Percentiles rank a stretch among this genome's conserved stretches.
Conservation (phyloP, 2,113 vertebrate genomes). For the Platycercus adscitus region DNA sequence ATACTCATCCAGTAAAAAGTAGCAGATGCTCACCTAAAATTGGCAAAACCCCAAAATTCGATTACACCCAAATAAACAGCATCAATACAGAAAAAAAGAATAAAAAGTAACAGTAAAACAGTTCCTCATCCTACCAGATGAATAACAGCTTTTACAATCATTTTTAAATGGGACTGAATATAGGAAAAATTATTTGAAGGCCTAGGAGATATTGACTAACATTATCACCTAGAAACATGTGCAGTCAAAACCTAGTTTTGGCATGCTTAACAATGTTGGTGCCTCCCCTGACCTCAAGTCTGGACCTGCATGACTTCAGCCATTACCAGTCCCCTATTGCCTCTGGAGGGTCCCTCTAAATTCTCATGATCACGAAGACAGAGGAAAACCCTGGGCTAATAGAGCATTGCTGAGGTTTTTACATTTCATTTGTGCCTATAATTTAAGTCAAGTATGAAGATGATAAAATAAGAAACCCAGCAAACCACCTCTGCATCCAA, state of each 20-base stretch:
- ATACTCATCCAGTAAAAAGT: not conserved
- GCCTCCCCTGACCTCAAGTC: not conserved
- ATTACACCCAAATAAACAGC: not conserved
- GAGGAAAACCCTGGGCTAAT: not conserved
- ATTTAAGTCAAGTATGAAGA: not conserved
- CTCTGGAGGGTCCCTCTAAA: not conserved
- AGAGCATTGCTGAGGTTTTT: not conserved
- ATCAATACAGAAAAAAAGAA: not conserved
- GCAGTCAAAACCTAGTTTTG: not conserved
- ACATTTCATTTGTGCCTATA: not conserved
- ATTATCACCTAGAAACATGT: not conserved
- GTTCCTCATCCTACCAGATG: not conserved
- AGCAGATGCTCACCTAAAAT: not conserved
- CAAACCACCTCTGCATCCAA: not conserved
- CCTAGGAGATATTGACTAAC: not conserved
- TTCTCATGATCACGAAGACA: not conserved
- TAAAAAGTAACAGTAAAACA: not conserved
- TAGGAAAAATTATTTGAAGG: not conserved
- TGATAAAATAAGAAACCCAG: not conserved
- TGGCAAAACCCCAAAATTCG: not conserved
- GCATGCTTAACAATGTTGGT: not conserved
- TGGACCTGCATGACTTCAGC: not conserved
- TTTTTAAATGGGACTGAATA: not conserved
- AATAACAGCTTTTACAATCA: not conserved
- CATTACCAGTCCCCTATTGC: accelerated